These are phyloP conservation scores for Catharus fuscescens DNA, from an alignment of 2,113 vertebrate genomes.

Conservation along the genomic window DNA sequence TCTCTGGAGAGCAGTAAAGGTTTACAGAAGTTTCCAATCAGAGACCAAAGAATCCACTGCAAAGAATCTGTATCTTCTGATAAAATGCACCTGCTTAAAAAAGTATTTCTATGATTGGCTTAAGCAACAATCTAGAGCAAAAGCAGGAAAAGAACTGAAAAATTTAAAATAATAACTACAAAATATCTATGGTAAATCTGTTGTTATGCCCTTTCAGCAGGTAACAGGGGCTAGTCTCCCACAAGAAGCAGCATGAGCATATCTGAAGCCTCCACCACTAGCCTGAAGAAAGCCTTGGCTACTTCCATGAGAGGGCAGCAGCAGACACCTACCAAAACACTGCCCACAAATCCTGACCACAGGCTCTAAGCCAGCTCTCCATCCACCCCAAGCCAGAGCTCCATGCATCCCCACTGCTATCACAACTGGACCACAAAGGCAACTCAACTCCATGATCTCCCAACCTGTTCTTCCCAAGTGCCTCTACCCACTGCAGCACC, in stretches of 20 bases:
- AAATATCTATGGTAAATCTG: neutral
- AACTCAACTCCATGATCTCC: accelerated
- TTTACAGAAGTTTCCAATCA: neutral
- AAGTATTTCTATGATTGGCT: neutral
- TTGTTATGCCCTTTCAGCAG: neutral
- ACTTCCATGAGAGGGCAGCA: neutral
- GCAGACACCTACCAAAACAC: neutral
- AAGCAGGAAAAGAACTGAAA: neutral
- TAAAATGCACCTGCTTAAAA: neutral
- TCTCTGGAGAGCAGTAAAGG: neutral
- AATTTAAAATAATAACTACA: neutral
- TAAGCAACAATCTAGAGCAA: neutral
- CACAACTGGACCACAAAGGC: neutral
- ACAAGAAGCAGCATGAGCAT: neutral
- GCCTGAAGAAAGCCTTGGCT: neutral
- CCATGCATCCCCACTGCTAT: neutral
- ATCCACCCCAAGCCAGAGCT: neutral
- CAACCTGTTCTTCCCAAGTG: neutral
- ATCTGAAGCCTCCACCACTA: neutral
- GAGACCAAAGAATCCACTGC: neutral
- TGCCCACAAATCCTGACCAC: neutral
- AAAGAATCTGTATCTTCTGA: neutral
- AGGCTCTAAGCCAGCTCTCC: neutral
- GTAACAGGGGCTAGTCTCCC: neutral
- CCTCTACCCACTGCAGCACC: neutral